Conservation (phyloP, 92 coral and sea anemone genomes). For the Pocillopora grandis region DNA sequence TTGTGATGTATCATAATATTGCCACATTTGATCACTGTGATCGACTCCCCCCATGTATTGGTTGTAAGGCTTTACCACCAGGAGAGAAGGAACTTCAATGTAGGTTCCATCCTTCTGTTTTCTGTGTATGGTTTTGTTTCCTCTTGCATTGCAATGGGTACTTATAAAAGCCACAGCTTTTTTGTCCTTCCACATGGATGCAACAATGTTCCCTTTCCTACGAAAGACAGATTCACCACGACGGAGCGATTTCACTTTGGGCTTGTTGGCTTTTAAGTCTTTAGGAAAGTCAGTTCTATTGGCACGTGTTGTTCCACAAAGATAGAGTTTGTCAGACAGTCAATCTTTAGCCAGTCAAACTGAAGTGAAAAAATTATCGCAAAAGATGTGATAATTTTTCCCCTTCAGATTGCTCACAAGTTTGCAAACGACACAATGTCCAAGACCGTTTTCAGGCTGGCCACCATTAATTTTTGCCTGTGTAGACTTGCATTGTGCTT, state of each 20-base stretch:
- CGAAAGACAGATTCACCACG: conserved; percentile 54
- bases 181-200: conserved; percentile 62
- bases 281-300: conserved; percentile 47
- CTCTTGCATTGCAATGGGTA: conserved; percentile 37
- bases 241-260: conserved; percentile 14
- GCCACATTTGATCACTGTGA: conserved; percentile 51
- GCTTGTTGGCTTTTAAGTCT: conserved; percentile 15
- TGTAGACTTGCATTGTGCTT: conserved; percentile 30
- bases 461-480: conserved; percentile 2
- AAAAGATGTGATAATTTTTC: conserved; percentile 49
- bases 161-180: conserved; percentile 45
- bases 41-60: conserved; percentile 55
- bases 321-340: too few relatives aligned
- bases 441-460: conserved; percentile 43
- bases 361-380: not conserved
- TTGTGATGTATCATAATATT: conserved; percentile 31
- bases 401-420: conserved; percentile 12
- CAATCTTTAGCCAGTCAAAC: too few relatives aligned
- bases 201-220: conserved; percentile 49
- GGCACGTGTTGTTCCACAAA: conserved; percentile 7
- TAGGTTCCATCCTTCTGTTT: conserved; percentile 43
- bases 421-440: conserved; percentile 32
- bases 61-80: conserved; percentile 36
- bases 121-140: conserved; percentile 16
- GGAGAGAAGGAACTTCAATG: conserved; percentile 21